Base-by-base conservation (phyloP, 2,113 vertebrate species). In the Fulica atra region DNA sequence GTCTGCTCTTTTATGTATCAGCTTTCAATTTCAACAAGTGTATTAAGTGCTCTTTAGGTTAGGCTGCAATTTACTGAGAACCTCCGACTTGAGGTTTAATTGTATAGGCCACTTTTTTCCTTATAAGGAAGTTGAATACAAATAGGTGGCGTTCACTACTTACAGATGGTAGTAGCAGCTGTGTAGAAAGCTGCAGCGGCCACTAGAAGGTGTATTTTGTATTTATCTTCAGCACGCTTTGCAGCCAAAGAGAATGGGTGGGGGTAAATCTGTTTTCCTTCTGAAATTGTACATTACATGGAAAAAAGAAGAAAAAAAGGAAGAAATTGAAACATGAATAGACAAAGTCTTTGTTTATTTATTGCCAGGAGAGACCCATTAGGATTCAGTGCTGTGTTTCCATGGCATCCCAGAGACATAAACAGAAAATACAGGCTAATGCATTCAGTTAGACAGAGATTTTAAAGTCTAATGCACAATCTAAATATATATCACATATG, bases 301-400 rank as follows among this genome's bases (percentile, higher is more conserved):
- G 42, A 91, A 89, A 89, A 96, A 91, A 94, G 88, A 96, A 89
- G 93, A 95, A 8, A 72, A 86, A 90, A 70, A 69, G 20, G 92
- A 96, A 88, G 77, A 97, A 96, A 98, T 81, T 63, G 81, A 98
- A 98, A 97, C 95, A 96, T 81, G 93, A 97, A 97, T 96, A 98
- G 97, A 98, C 95, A 97, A 98, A 98, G 97, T 93, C 97, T 98
- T 97, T 97, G 97, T 98, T 98, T 98, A 98, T 98, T 98, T 98
- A 98, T 97, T 98, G 95, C 95, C 92, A 95, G 89, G 84, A 97
- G 96, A 98, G 91, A 95, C 70, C 93, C 92, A 98, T 98, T 98
- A 98, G 94, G 33, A 98, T 98, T 97, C 97, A 64, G 94, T 4
- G 23, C 93, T 93, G 95, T 96, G 98, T 98, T 98, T 98, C 98